These are phyloP conservation scores for Leguminivora glycinivorella DNA, from an alignment of 1,140 invertebrate genomes.

Conservation along the genomic window DNA sequence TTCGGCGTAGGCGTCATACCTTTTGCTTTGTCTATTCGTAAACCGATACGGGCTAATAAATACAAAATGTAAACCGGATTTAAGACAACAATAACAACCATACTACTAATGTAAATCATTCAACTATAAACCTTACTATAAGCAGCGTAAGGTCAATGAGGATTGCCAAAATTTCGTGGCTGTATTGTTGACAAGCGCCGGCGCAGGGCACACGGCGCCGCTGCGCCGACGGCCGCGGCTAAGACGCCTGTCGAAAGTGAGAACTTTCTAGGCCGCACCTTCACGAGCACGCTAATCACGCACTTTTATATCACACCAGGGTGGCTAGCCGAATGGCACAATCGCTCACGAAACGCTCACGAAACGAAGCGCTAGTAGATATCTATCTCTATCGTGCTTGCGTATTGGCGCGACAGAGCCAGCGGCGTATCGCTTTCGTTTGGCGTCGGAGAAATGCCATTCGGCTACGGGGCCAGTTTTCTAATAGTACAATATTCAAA, in stretches of 20 bases:
- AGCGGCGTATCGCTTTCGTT: too few species aligned
- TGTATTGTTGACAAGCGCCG: slow-evolving; percentile 37
- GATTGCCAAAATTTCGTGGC: not conserved
- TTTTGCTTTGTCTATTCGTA: not conserved
- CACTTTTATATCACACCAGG: slow-evolving; percentile 58
- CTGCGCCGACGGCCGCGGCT: slow-evolving; percentile 21
- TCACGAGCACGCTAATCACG: slow-evolving; percentile 62
- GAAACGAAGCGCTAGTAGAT: too few species aligned
- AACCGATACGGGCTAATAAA: slow-evolving; percentile 7
- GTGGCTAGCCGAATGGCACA: too few species aligned
- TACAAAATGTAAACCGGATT: slow-evolving; percentile 66
- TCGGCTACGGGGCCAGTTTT: too few species aligned
- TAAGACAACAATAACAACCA: slow-evolving; percentile 46
- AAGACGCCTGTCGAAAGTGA: slow-evolving; percentile 58
- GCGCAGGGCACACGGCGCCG: slow-evolving; percentile 29
- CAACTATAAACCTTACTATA: not conserved
- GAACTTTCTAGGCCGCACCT: slow-evolving; percentile 69
- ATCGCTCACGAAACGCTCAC: too few species aligned
- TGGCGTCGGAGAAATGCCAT: too few species aligned
- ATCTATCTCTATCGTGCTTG: too few species aligned
- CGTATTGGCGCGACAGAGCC: too few species aligned
- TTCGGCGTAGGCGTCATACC: slow-evolving; percentile 6
- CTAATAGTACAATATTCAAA: slow-evolving; percentile 43
- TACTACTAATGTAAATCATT: slow-evolving; percentile 13
- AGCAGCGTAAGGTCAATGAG: not conserved